Conservation (phyloP, 2,113 vertebrate species). For the Seriola aureovittata region DNA sequence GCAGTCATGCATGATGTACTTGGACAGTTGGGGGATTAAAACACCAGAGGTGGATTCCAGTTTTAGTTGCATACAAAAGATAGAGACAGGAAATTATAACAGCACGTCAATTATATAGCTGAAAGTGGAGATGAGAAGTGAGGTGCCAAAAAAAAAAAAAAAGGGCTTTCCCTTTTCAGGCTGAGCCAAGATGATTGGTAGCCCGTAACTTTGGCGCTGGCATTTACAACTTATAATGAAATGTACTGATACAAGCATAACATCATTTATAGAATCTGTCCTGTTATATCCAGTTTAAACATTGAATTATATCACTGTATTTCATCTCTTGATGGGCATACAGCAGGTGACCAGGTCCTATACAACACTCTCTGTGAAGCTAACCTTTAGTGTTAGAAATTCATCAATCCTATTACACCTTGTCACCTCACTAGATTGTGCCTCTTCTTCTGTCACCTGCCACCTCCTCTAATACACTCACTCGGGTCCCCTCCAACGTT, state of each 20-base stretch:
- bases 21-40: slow-evolving; percentile 37
- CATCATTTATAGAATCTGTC: slow-evolving; percentile 33
- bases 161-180: slow-evolving; percentile 11
- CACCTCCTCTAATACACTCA: slow-evolving; percentile 16
- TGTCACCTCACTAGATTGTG: slow-evolving; percentile 2
- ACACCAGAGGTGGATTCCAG: slow-evolving; percentile 36
- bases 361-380: background rate
- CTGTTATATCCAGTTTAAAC: slow-evolving; percentile 24
- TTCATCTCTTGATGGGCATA: slow-evolving; percentile 20
- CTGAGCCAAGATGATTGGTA: slow-evolving; percentile 50
- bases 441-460: slow-evolving; percentile 18
- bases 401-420: slow-evolving; percentile 18
- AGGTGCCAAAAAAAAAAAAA: background rate
- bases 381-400: slow-evolving; percentile 35
- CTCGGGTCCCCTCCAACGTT: slow-evolving; percentile 44
- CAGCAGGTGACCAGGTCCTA: background rate
- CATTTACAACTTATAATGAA: slow-evolving; percentile 66
- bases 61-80: slow-evolving; percentile 17
- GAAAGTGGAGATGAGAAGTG: slow-evolving; percentile 21
- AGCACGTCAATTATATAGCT: slow-evolving; percentile 14
- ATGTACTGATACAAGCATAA: slow-evolving; percentile 41
- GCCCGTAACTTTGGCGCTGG: slow-evolving; percentile 27
- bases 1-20: slow-evolving; percentile 49
- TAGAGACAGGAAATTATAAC: slow-evolving; percentile 46
- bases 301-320: slow-evolving; percentile 42